Conservation (phyloP, 2,888 invertebrate genomes). For the Sthenelais limicola region DNA sequence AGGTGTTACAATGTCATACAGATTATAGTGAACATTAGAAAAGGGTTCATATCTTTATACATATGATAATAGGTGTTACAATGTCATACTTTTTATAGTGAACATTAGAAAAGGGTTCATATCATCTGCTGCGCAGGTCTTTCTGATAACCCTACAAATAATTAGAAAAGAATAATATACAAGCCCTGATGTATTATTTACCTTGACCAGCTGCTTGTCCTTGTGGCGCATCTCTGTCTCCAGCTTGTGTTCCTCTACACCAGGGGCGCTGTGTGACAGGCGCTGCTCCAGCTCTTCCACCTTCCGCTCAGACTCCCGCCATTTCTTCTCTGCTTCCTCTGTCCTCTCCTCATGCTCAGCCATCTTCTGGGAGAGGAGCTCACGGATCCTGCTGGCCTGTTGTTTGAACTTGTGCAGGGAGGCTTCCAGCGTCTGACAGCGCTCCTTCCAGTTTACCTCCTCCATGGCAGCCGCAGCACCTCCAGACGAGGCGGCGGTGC, state of each 20-base stretch:
- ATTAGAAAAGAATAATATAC: no score
- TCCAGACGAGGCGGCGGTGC: background rate
- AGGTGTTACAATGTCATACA: no score
- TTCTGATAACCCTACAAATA: no score
- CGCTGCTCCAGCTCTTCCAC: slow-evolving; percentile 21
- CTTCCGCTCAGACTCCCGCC: slow-evolving; percentile 15
- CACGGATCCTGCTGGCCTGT: slow-evolving; percentile 88
- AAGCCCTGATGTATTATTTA: no score
- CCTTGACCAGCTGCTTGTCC: no score
- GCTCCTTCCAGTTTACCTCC: slow-evolving; percentile 87
- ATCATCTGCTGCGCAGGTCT: no score
- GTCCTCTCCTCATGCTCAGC: slow-evolving; percentile 20
- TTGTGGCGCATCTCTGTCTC: slow-evolving; percentile 72
- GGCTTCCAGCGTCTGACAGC: slow-evolving; percentile 87
- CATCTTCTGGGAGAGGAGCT: slow-evolving; percentile 87
- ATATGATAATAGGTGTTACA: no score
- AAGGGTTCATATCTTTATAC: no score
- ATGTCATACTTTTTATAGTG: no score
- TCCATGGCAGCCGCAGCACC: slow-evolving; percentile 32
- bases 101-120: no score
- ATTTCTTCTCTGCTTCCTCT: slow-evolving; percentile 13
- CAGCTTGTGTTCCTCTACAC: slow-evolving; percentile 53
- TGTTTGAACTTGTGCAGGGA: slow-evolving; percentile 88
- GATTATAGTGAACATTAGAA: no score
- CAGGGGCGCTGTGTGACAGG: background rate